A percentile compares a stretch with the other conserved stretches of the same genome.
phyloP scores from a whole-genome alignment of 2,888 invertebrate species.

The Caenorhabditis becei region DNA sequence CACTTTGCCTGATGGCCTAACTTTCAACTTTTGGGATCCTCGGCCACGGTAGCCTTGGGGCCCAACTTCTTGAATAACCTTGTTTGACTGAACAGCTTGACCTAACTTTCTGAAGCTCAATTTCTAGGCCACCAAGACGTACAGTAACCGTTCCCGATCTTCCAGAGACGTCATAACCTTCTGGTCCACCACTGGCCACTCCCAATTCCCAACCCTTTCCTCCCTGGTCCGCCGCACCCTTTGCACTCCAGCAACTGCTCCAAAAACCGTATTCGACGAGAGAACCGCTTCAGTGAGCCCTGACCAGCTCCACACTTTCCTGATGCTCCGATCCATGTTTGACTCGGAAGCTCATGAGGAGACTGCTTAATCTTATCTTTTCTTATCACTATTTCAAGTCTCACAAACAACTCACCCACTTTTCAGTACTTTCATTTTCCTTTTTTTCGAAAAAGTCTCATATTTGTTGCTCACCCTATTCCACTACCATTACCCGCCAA shows the following conservation, averaged over 20 bases:
- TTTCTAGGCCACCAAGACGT: neutral
- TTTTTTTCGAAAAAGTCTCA: neutral
- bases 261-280: slow-evolving; percentile 57
- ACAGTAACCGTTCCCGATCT: no score
- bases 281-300: slow-evolving; percentile 62
- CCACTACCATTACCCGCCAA: neutral
- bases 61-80: no score
- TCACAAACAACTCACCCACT: neutral
- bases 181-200: slow-evolving; percentile 75
- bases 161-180: slow-evolving; percentile 76
- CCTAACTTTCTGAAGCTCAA: neutral
- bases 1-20: no score
- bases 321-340: slow-evolving; percentile 69
- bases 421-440: neutral
- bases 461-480: neutral
- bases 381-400: neutral
- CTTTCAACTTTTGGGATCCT: no score
- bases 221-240: slow-evolving; percentile 71
- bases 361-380: neutral
- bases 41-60: no score
- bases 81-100: neutral
- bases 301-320: slow-evolving; percentile 67
- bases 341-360: slow-evolving; percentile 64
- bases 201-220: slow-evolving; percentile 74
- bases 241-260: slow-evolving; percentile 66